phyloP scores from a whole-genome alignment of 1,140 invertebrate genomes.

The Drosophila kanapiae region DNA sequence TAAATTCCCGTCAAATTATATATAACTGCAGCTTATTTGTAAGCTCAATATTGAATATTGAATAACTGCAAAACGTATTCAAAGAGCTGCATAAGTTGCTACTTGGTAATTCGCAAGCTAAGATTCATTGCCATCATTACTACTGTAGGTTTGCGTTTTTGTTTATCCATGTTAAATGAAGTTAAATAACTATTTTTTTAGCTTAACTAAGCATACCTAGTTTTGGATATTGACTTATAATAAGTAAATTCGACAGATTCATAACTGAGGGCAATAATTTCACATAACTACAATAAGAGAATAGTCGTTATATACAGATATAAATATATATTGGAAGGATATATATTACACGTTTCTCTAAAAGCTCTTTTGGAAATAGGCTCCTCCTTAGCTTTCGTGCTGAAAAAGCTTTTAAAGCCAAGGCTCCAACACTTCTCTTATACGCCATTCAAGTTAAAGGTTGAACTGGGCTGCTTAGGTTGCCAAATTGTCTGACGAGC shows the following conservation, averaged over 20 bases:
- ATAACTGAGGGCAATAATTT: not conserved
- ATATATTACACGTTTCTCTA: not conserved
- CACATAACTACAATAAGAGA: no score
- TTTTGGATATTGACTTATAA: no score
- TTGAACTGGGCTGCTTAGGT: constrained; percentile 1
- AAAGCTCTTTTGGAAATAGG: not conserved
- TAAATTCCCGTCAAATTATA: not conserved
- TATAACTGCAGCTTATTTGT: no score
- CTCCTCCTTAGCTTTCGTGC: constrained; percentile 16
- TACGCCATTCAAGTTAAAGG: not conserved
- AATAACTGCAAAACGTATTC: no score
- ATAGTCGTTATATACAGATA: not conserved
- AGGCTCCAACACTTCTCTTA: constrained; percentile 11
- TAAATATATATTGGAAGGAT: not conserved
- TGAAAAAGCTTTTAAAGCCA: constrained; percentile 25
- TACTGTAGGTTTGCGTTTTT: no score
- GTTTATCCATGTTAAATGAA: no score
- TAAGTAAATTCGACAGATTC: not conserved
- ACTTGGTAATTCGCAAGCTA: no score
- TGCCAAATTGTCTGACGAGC: constrained; percentile 12
- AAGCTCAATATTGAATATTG: no score
- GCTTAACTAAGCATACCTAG: no score
- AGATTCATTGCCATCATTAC: no score
- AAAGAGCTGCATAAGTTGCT: no score
- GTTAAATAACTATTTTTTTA: no score